Base-by-base conservation (phyloP, 1,140 invertebrate genomes). In the Drosophila arizonae region DNA sequence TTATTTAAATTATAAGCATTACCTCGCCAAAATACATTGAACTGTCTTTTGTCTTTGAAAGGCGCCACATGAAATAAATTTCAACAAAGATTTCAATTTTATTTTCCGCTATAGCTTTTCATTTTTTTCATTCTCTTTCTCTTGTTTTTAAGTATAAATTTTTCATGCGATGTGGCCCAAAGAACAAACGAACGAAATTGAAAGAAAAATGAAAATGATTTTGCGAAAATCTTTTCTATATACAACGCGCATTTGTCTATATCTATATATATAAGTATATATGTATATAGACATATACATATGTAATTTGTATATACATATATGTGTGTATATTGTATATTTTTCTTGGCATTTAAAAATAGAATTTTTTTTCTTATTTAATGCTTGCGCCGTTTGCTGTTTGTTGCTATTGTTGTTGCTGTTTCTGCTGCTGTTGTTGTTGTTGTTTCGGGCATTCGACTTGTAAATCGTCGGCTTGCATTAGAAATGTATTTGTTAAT, bases 391-490 rank as follows among this genome's bases (percentile, higher is more conserved):
- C 60, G 55, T 64, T 76, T 63, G 64, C 72, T 50, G 48, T 66
- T 77, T 75, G 65, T 63, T 79, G 74, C 24, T 62, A 43, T 55
- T 56, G 33, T 48, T 50, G 57, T 36, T 51, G 30, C 21, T 70
- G 17, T 43, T 48, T 45, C 54, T 74, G 41, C 62, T 73, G 10
- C 43, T 66, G 21, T 30, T 70, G 17, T 50, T 50, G 54, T 60
- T 75, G 41, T 69, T 73, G 10, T 24, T 24, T 48, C 43, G 57
- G 68, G 62, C 76, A 76, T 84, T 84, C 69, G 57, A 82, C 80
- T 90, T 88, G 87, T 90, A 90, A 90, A 90, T 90, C 80, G 78
- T 90, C 87, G 76, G 80, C 79, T 90, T 90, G 88, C 88, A 90
- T 90, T 90, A 85, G 82, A 78, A 81, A 90, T 81, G 63, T 77